Evolutionary conservation across 2,113 vertebrate species (phyloP).

Genomic region (Peucedramus taeniatus): DNA sequence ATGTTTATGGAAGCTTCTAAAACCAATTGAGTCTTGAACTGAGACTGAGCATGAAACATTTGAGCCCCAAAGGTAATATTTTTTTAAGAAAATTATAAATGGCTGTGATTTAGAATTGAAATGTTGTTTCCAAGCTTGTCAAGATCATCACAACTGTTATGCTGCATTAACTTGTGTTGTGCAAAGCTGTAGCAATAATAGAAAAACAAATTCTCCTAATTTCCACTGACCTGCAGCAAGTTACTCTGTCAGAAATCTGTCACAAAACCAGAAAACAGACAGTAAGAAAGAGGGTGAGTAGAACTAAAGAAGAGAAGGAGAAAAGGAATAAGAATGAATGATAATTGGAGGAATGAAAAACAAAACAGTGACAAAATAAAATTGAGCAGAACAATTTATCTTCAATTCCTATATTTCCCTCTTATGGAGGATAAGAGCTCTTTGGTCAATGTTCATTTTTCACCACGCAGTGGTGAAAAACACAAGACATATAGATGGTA

Average conservation of each 20-base stretch:
- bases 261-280: background rate
- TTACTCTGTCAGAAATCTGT: background rate
- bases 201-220: background rate
- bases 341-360: background rate
- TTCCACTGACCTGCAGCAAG: background rate
- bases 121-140: background rate
- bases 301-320: background rate
- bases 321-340: background rate
- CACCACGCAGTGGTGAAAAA: background rate
- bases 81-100: slow-evolving; percentile 13
- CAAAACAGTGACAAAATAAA: background rate
- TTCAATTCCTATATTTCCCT: background rate
- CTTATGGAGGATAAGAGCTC: background rate
- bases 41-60: background rate
- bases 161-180: background rate
- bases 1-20: slow-evolving; percentile 27
- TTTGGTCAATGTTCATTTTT: background rate
- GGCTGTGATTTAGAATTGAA: slow-evolving; percentile 14
- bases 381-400: background rate
- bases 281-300: background rate
- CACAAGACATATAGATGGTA: background rate
- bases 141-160: background rate
- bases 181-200: background rate
- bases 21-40: background rate
- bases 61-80: background rate